These are phyloP conservation scores for Erpornis zantholeuca DNA, from an alignment of 2,113 vertebrate species.

Conservation along the genomic window DNA sequence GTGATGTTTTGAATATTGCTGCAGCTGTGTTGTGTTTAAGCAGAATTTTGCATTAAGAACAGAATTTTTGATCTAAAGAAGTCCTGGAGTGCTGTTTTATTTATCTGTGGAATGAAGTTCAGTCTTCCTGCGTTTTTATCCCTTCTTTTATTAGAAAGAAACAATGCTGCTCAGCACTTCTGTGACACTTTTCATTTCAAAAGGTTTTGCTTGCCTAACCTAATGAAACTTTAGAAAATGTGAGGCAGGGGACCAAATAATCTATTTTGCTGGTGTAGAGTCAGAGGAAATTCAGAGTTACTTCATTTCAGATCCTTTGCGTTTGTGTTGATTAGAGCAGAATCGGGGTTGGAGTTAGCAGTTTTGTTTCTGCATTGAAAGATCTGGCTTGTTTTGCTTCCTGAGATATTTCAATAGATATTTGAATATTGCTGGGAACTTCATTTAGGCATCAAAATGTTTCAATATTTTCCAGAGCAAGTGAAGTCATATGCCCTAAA, in stretches of 20 bases:
- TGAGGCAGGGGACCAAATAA: background rate
- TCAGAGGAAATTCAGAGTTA: background rate
- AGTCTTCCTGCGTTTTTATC: background rate
- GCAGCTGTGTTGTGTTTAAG: background rate
- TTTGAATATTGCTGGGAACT: background rate
- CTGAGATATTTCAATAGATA: background rate
- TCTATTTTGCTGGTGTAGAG: background rate
- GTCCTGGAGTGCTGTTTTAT: background rate
- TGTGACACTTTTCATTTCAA: conserved; percentile 14
- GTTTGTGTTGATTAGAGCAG: background rate
- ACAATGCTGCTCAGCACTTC: conserved; percentile 33
- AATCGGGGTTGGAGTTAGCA: background rate
- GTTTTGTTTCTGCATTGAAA: background rate
- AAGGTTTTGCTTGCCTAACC: conserved; percentile 11
- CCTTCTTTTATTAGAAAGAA: background rate
- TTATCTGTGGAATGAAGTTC: conserved; percentile 6
- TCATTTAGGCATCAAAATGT: background rate
- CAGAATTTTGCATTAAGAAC: background rate
- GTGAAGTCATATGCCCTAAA: background rate
- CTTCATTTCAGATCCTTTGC: background rate
- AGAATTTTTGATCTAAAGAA: conserved; percentile 46
- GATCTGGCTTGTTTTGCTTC: background rate
- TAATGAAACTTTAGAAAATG: background rate
- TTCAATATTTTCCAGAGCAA: background rate
- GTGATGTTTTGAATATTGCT: background rate